Evolutionary conservation across 2,113 vertebrate genomes (phyloP).

Genomic region (Nyctibius bracteatus): DNA sequence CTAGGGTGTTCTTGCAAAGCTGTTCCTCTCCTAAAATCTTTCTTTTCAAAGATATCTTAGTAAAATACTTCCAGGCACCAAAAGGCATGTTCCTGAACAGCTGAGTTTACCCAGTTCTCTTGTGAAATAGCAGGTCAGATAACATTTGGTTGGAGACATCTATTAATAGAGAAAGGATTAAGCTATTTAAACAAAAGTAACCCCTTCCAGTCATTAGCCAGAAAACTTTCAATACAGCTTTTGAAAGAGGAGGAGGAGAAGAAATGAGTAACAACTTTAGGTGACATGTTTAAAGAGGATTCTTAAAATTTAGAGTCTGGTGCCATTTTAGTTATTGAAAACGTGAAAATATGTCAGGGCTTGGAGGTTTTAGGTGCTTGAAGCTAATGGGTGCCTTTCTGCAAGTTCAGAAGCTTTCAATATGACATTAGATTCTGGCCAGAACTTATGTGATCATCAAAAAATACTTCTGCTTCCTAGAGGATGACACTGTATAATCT

Average conservation of each 20-base stretch:
- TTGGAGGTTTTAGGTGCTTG: neutral
- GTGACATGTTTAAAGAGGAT: neutral
- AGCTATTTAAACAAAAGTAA: conserved; percentile 15
- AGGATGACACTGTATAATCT: neutral
- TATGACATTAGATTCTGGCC: neutral
- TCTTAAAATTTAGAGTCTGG: neutral
- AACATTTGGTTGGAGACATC: conserved; percentile 15
- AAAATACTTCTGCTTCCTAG: neutral
- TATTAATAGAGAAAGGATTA: conserved; percentile 49
- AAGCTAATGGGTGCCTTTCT: neutral
- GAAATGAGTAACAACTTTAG: neutral
- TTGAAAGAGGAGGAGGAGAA: neutral
- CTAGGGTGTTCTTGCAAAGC: neutral
- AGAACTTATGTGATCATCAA: neutral
- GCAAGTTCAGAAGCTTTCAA: neutral
- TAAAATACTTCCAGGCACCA: neutral
- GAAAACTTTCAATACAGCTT: neutral
- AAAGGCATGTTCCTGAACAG: neutral
- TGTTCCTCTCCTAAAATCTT: neutral
- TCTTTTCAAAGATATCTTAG: neutral
- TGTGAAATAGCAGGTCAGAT: neutral
- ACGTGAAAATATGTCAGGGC: neutral
- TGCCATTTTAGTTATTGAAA: neutral
- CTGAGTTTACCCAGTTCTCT: conserved; percentile 14
- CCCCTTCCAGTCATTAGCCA: neutral